phyloP scores from a whole-genome alignment of 2,888 invertebrate species.

The Drosophila koepferae region DNA sequence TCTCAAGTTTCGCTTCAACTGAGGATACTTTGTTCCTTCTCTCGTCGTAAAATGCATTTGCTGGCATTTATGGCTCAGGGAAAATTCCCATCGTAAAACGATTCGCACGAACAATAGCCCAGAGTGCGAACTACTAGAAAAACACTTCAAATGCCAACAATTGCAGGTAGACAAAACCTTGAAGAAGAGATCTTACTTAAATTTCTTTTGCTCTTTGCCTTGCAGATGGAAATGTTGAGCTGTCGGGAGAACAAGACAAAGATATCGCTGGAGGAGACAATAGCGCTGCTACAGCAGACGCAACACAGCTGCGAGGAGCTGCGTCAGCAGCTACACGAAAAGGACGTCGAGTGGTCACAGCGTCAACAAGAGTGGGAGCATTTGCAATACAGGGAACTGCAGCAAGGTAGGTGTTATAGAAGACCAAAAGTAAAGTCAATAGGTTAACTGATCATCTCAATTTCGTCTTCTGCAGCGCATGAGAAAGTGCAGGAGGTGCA shows the following conservation, averaged over 20 bases:
- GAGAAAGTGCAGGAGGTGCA: slow-evolving; percentile 86
- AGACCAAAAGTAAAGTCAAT: no score
- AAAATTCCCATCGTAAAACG: slow-evolving; percentile 38
- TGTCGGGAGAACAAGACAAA: slow-evolving; percentile 79
- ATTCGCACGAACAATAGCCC: slow-evolving; percentile 11
- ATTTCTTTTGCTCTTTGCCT: slow-evolving; percentile 21
- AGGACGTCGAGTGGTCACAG: slow-evolving; percentile 80
- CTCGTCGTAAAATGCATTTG: slow-evolving; percentile 6
- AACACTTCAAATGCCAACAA: slow-evolving; percentile 13
- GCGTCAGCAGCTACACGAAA: slow-evolving; percentile 81
- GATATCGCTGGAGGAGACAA: slow-evolving; percentile 76
- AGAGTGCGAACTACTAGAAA: slow-evolving; percentile 11
- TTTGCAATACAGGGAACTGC: slow-evolving; percentile 82
- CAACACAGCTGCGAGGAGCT: slow-evolving; percentile 80
- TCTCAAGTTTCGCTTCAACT: background rate
- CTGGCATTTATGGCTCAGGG: slow-evolving; percentile 18
- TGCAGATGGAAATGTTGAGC: slow-evolving; percentile 84
- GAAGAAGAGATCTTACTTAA: slow-evolving; percentile 11
- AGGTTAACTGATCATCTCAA: background rate
- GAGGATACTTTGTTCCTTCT: background rate
- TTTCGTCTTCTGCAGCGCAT: slow-evolving; percentile 85
- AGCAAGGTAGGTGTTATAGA: slow-evolving; percentile 75
- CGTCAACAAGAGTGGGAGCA: slow-evolving; percentile 82
- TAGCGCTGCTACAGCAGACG: slow-evolving; percentile 76
- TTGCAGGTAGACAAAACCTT: slow-evolving; percentile 10